Conservation (phyloP, 2,113 vertebrate genomes). For the Neofelis nebulosa region DNA sequence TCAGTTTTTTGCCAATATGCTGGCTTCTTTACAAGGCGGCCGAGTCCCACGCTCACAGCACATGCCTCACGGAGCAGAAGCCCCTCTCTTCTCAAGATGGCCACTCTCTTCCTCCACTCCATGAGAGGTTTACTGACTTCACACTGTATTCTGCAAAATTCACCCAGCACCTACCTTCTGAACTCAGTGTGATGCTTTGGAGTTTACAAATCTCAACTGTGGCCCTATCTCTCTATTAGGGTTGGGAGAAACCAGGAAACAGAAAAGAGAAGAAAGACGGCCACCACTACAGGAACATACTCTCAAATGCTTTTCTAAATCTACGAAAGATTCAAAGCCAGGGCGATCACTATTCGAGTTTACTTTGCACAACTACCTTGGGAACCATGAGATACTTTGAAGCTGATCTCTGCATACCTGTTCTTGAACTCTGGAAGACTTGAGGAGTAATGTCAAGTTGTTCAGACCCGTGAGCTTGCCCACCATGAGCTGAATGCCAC, state of each 20-base stretch:
- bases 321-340: neutral
- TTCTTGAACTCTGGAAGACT: neutral
- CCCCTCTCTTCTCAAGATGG: neutral
- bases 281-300: neutral
- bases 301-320: neutral
- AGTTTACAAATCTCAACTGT: neutral
- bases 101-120: neutral
- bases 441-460: neutral
- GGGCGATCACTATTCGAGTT: neutral
- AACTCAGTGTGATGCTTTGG: neutral
- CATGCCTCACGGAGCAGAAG: neutral
- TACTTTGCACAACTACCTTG: neutral
- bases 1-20: neutral
- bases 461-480: neutral
- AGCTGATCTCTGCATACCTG: neutral
- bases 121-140: neutral
- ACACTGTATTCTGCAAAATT: neutral
- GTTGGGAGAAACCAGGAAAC: neutral
- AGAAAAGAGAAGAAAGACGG: neutral
- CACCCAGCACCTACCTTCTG: neutral
- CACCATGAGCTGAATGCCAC: neutral
- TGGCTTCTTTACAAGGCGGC: conserved; percentile 8
- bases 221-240: neutral
- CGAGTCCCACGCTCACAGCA: neutral
- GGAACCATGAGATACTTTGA: neutral